These are phyloP conservation scores for Dendrophyllia cribrosa DNA, from an alignment of 64 coral and sea anemone species.

Conservation along the genomic window DNA sequence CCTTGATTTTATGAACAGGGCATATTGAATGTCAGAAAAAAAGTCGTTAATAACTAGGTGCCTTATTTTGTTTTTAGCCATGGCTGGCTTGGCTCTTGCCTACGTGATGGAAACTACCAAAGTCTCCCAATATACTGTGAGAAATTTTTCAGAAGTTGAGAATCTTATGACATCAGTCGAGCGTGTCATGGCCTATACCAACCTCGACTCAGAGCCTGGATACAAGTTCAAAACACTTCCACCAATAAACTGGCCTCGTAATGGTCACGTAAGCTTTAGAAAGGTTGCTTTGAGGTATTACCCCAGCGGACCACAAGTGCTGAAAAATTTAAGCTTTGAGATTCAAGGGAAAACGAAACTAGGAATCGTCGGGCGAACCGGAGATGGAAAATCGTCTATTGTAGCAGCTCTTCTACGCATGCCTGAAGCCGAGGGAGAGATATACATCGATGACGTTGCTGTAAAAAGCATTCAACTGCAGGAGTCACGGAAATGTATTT, in stretches of 20 bases:
- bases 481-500: slow-evolving; percentile 29
- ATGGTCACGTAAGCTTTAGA: slow-evolving; percentile 19
- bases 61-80: neutral
- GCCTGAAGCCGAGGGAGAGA: slow-evolving; percentile 52
- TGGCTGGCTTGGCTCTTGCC: neutral
- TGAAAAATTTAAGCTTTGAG: slow-evolving; percentile 28
- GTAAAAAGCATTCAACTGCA: slow-evolving; percentile 30
- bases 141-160: neutral
- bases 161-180: slow-evolving; percentile 50
- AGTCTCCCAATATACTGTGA: neutral
- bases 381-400: slow-evolving; percentile 67
- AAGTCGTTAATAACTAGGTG: neutral
- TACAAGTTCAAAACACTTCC: slow-evolving; percentile 11
- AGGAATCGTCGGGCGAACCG: slow-evolving; percentile 11
- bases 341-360: neutral
- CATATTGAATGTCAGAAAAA: neutral
- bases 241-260: slow-evolving; percentile 25
- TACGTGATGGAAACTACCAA: slow-evolving; percentile 1
- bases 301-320: slow-evolving; percentile 20
- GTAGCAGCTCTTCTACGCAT: slow-evolving; percentile 65
- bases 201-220: slow-evolving; percentile 24
- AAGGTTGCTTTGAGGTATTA: slow-evolving; percentile 34
- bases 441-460: slow-evolving; percentile 39
- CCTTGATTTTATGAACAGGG: too few relatives aligned
- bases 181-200: slow-evolving; percentile 19